Percentiles rank a stretch among this genome's conserved stretches.
Evolutionary conservation across 2,113 vertebrate genomes (phyloP).

Genomic region (Siniperca chuatsi): DNA sequence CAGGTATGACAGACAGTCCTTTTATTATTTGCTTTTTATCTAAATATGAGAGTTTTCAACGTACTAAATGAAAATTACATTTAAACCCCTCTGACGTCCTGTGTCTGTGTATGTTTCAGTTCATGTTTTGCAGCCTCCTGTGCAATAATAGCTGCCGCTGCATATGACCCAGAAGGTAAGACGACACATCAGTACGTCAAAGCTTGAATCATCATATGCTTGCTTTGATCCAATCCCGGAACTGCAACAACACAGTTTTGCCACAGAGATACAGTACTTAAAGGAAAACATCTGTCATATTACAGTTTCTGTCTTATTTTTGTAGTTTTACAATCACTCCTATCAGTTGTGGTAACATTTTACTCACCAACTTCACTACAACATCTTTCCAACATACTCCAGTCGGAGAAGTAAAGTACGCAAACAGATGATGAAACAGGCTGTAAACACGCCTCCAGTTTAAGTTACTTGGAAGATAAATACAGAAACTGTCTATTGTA

Average conservation of each 20-base stretch:
- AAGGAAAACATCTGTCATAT: background rate
- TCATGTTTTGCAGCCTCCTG: constrained; percentile 88
- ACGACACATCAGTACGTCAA: background rate
- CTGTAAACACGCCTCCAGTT: background rate
- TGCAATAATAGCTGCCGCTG: constrained; percentile 86
- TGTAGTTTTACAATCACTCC: background rate
- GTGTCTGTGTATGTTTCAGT: constrained; percentile 71
- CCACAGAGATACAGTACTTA: background rate
- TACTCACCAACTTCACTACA: background rate
- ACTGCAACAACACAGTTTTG: background rate
- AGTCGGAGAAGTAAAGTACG: background rate
- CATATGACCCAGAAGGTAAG: constrained; percentile 86
- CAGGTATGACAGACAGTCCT: constrained; percentile 79
- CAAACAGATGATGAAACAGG: background rate
- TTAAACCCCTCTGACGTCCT: background rate
- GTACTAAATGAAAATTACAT: background rate
- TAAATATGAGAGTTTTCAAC: background rate
- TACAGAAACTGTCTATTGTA: background rate
- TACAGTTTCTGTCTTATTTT: background rate
- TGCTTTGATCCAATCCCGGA: background rate
- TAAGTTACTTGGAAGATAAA: background rate
- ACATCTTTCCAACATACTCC: background rate
- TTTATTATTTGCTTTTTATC: background rate
- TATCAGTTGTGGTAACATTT: background rate
- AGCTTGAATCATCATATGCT: background rate